Evolutionary conservation across 2,888 invertebrate species (phyloP).

Genomic region (Ethmia dodecea): DNA sequence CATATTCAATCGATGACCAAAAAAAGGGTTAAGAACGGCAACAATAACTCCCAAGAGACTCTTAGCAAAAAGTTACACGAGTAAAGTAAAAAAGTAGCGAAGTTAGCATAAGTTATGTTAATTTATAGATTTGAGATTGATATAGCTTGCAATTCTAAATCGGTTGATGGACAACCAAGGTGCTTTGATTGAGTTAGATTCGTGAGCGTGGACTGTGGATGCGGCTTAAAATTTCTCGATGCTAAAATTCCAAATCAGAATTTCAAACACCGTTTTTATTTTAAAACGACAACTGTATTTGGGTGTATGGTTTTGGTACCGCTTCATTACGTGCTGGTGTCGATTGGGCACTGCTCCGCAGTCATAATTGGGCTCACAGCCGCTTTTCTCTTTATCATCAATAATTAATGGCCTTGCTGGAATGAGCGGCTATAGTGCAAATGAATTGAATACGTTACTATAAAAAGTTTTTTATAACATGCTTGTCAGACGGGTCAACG

Average conservation of each 20-base stretch:
- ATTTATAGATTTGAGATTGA: background rate
- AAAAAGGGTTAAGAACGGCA: background rate
- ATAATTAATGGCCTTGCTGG: conserved; percentile 45
- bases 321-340: conserved; percentile 54
- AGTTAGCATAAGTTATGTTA: too few relatives aligned
- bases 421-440: background rate
- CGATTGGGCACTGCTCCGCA: conserved; percentile 37
- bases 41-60: too few relatives aligned
- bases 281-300: conserved; percentile 28
- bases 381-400: conserved; percentile 42
- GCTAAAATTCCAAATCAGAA: conserved; percentile 18
- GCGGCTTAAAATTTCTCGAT: conserved; percentile 1
- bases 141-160: too few relatives aligned
- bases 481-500: too few relatives aligned
- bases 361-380: conserved; percentile 24
- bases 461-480: too few relatives aligned
- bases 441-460: too few relatives aligned
- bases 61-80: too few relatives aligned
- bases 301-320: conserved; percentile 38
- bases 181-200: conserved; percentile 7
- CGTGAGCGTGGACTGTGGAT: background rate
- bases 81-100: background rate
- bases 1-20: conserved; percentile 7
- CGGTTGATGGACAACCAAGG: conserved; percentile 1
- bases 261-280: conserved; percentile 32